These are phyloP conservation scores for Phanerotoma sp. DNA, from an alignment of 2,888 invertebrate species.

Conservation along the genomic window DNA sequence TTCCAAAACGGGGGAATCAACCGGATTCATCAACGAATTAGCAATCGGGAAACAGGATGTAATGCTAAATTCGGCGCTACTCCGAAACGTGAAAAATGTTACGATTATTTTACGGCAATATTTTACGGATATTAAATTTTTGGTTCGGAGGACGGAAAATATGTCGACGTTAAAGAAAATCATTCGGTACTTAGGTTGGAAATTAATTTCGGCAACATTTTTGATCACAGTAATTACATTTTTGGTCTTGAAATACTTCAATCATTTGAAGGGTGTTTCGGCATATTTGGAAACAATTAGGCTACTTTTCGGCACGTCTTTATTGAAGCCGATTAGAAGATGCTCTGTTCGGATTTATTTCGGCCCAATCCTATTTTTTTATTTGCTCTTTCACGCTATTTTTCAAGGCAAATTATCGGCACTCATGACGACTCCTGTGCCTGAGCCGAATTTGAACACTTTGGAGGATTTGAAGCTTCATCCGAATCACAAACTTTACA, in stretches of 20 bases:
- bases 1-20: background rate
- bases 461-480: background rate
- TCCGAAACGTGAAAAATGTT: background rate
- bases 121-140: background rate
- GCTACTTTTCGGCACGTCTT: background rate
- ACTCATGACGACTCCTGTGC: background rate
- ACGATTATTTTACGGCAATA: background rate
- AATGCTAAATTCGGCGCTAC: background rate
- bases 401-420: background rate
- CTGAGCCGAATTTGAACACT: background rate
- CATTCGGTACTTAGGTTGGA: background rate
- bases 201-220: background rate
- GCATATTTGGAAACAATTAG: background rate
- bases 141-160: background rate
- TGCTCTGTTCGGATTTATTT: background rate
- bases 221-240: background rate
- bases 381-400: background rate
- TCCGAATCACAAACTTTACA: background rate
- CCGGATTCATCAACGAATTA: background rate
- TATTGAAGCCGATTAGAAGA: background rate
- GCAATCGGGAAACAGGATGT: background rate
- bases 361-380: background rate
- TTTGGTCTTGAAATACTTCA: background rate
- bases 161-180: background rate
- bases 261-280: background rate